Percentiles rank a stretch among this genome's conserved stretches.
Evolutionary conservation across 1,140 invertebrate species (phyloP).

Genomic region (Octopus bimaculoides): DNA sequence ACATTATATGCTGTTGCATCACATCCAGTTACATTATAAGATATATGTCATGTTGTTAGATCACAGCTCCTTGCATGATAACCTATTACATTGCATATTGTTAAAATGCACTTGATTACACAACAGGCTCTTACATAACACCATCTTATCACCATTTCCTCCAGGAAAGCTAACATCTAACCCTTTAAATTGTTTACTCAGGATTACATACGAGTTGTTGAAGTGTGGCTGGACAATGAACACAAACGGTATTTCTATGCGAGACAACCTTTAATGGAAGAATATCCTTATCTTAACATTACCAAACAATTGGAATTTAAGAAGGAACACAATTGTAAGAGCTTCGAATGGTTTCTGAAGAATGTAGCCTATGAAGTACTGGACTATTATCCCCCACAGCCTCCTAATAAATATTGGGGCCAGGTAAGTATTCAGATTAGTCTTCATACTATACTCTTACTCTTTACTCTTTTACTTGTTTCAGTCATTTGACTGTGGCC

Average conservation of each 20-base stretch:
- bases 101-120: no score
- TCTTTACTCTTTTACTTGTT: no score
- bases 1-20: no score
- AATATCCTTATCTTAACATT: conserved; percentile 65
- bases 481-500: no score
- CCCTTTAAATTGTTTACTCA: conserved; percentile 45
- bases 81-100: no score
- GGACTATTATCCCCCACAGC: conserved; percentile 89
- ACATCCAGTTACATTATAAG: no score
- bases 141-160: no score
- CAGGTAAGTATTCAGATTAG: conserved; percentile 63
- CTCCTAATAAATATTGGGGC: conserved; percentile 92
- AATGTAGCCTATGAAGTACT: conserved; percentile 94
- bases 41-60: no score
- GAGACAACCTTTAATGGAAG: conserved; percentile 61
- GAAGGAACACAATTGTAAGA: conserved; percentile 70
- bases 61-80: no score
- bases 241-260: conserved; percentile 96
- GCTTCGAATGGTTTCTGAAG: conserved; percentile 96
- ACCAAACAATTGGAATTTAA: conserved; percentile 65
- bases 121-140: no score
- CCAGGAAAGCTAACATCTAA: no score
- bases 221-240: conserved; percentile 75
- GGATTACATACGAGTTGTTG: conserved; percentile 67
- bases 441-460: no score